Base-by-base conservation (phyloP, 2,797 vertebrate species). In the Bucorvus abyssinicus region DNA sequence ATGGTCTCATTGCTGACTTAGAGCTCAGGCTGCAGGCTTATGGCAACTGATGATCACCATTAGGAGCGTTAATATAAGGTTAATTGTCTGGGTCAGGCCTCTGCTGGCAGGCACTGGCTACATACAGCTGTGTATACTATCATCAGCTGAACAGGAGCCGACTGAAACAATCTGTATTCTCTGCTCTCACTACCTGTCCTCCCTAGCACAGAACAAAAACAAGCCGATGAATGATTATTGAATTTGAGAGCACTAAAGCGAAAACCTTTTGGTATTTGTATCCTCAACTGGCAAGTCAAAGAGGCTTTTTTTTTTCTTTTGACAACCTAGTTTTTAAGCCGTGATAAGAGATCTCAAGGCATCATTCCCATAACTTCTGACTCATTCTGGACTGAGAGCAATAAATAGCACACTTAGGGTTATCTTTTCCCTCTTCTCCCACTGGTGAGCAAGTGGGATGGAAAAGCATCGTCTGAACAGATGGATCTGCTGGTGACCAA, bases 31-130 rank as follows among this genome's bases (percentile, higher is more conserved):
- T 90, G 64, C 87, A 92, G 90, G 89, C 93, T 86, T 94, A 93
- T 87, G 81, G 87, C 89, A 97, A 95, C 92, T 96, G 94, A 96
- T 91, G 93, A 97, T 92, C 78, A 75, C 85, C 94, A 92, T 97
- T 95, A 96, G 69, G 69, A 88, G 84, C 2, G 21, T 93, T 96
- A 94, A 95, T 97, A 95, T 88, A 97, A 97, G 93, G 96, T 97
- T 97, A 96, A 97, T 96, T 96, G 95, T 84, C 89, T 63, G 45
- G 92, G 94, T 96, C 94, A 97, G 91, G 95, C 67, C 87, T 92
- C 78, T 93, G 90, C 76, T 94, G 94, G 86, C 96, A 95, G 89
- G 84, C 79, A 30, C 65, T 96, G 94, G 94, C 79, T 96, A 84
- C 23, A 10, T 95, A 91, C 87, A 96, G 92, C 95, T 96, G 95